phyloP scores from a whole-genome alignment of 1,140 invertebrate genomes.

The Calliphora vicina region DNA sequence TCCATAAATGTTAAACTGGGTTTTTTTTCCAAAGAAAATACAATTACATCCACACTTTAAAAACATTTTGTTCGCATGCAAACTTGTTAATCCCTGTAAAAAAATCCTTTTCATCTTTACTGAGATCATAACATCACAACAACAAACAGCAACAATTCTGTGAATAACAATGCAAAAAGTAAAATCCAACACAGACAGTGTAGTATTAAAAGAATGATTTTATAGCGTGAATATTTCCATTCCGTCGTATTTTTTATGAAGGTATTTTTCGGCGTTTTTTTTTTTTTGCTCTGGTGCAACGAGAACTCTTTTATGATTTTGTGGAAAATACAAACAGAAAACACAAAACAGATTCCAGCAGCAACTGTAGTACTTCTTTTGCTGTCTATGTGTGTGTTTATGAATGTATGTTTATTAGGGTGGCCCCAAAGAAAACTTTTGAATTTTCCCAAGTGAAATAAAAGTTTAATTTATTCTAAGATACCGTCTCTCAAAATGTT shows the following conservation, averaged over 20 bases:
- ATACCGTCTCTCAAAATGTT: too few species aligned
- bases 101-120: neutral
- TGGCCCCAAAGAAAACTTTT: too few species aligned
- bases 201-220: neutral
- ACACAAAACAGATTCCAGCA: neutral
- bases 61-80: neutral
- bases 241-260: neutral
- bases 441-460: too few species aligned
- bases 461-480: too few species aligned
- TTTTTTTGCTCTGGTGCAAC: neutral
- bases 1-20: neutral
- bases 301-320: neutral
- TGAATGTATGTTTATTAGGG: too few species aligned
- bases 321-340: conserved; percentile 8
- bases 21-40: neutral
- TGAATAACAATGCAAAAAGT: neutral
- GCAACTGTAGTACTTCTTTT: neutral
- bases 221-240: neutral
- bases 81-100: neutral
- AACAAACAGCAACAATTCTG: neutral
- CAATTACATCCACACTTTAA: neutral
- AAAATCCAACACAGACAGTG: neutral
- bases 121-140: neutral
- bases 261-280: neutral
- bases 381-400: too few species aligned